These are phyloP conservation scores for Chelonoidis abingdonii DNA, from an alignment of 2,113 vertebrate genomes.

Conservation along the genomic window DNA sequence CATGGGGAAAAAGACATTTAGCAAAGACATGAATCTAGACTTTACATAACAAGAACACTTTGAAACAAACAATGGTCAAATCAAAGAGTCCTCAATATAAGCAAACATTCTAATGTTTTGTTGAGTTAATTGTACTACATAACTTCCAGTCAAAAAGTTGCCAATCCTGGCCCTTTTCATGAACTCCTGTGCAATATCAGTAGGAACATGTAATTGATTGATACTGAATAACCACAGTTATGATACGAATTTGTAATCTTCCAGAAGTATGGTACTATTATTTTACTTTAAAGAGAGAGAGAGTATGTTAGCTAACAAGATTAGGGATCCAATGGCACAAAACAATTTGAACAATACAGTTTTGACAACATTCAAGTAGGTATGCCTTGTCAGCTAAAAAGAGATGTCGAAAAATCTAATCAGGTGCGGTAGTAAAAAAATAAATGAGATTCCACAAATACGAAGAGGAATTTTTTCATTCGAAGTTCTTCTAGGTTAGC, in stretches of 20 bases:
- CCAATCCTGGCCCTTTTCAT: slow-evolving; percentile 6
- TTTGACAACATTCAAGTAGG: slow-evolving; percentile 32
- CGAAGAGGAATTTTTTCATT: background rate
- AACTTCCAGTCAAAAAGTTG: slow-evolving; percentile 30
- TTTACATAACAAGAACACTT: slow-evolving; percentile 58
- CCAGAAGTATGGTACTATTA: background rate
- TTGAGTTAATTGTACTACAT: background rate
- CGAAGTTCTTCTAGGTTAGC: background rate
- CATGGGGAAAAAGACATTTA: background rate
- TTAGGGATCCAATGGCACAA: slow-evolving; percentile 45
- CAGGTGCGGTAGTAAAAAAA: background rate
- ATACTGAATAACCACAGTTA: accelerated
- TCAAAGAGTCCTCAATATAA: slow-evolving; percentile 26
- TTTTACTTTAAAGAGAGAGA: slow-evolving; percentile 22
- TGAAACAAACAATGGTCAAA: slow-evolving; percentile 35
- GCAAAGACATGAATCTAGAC: slow-evolving; percentile 33
- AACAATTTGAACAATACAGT: slow-evolving; percentile 17
- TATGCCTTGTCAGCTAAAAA: background rate
- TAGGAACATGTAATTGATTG: slow-evolving; percentile 14
- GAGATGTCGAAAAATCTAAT: background rate
- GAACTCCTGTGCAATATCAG: background rate
- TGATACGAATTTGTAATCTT: slow-evolving; percentile 45
- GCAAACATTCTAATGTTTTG: background rate
- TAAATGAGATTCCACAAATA: background rate
- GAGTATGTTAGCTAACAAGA: slow-evolving; percentile 53